Percentiles rank a stretch among this genome's conserved stretches.
These are phyloP conservation scores for Asobara japonica DNA, from an alignment of 1,140 invertebrate genomes.

Conservation along the genomic window DNA sequence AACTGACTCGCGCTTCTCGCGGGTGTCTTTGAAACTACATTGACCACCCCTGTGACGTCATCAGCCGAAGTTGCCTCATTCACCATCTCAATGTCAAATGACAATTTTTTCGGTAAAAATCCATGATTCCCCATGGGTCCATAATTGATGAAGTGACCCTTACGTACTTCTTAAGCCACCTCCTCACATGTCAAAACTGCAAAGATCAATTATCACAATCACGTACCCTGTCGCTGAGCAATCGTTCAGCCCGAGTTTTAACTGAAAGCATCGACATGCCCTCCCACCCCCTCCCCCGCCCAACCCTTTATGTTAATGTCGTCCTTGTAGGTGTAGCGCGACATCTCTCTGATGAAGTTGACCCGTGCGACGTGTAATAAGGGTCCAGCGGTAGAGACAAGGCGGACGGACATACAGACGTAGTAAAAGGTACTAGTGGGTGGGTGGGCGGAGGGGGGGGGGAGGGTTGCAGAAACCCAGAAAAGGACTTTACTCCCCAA, in stretches of 20 bases:
- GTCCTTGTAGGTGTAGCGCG: conserved; percentile 41
- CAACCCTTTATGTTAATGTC: conserved; percentile 53
- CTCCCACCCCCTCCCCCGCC: neutral
- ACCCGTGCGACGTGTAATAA: conserved; percentile 63
- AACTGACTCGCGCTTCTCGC: too few species aligned
- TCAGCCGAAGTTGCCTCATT: too few species aligned
- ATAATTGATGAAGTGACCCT: too few species aligned
- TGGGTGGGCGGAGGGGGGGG: conserved; percentile 34
- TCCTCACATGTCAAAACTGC: too few species aligned
- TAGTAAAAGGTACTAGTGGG: conserved; percentile 18
- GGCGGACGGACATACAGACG: conserved; percentile 30
- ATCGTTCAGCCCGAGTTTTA: neutral
- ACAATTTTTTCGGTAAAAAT: too few species aligned
- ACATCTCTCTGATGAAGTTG: conserved; percentile 63
- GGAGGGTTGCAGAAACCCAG: conserved; percentile 51
- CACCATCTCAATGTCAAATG: too few species aligned
- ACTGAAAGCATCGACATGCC: neutral
- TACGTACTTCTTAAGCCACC: too few species aligned
- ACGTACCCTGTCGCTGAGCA: neutral
- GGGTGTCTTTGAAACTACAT: too few species aligned
- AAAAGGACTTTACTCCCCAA: conserved; percentile 47
- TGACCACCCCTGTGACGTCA: too few species aligned
- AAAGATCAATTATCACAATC: too few species aligned
- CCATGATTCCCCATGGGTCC: too few species aligned
- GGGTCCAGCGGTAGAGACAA: conserved; percentile 51